A percentile compares a stretch with the other conserved stretches of the same genome.
Conservation (phyloP, 2,113 vertebrate species). For the Pteronura brasiliensis region DNA sequence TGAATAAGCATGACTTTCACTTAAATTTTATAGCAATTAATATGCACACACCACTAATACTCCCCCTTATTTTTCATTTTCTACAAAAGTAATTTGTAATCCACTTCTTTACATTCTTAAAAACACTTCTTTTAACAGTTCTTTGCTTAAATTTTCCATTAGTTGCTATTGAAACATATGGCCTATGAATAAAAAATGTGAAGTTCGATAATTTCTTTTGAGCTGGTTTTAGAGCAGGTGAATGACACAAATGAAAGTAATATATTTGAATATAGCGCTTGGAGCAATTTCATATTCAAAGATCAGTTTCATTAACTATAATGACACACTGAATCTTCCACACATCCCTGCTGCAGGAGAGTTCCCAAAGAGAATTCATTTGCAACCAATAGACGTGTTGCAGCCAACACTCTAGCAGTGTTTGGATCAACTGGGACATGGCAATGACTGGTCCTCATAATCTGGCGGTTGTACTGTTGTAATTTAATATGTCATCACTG, state of each 20-base stretch:
- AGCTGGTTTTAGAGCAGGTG: not conserved
- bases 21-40: not conserved
- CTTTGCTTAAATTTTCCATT: constrained; percentile 21
- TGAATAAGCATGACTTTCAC: not conserved
- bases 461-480: not conserved
- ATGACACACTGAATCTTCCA: not conserved
- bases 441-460: not conserved
- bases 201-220: constrained; percentile 17
- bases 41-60: not conserved
- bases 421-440: not conserved
- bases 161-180: not conserved
- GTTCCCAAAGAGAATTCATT: not conserved
- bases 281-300: constrained; percentile 26
- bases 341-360: not conserved
- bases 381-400: not conserved
- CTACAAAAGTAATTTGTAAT: not conserved
- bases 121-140: not conserved
- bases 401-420: not conserved
- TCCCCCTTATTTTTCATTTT: constrained; percentile 21
- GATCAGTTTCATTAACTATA: constrained; percentile 9
- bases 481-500: not conserved
- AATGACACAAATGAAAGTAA: constrained; percentile 31
- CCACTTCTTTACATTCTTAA: not conserved
- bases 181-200: not conserved
- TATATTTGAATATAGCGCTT: not conserved